phyloP scores from a whole-genome alignment of 2,888 invertebrate genomes.

The Eupithecia vulgata region DNA sequence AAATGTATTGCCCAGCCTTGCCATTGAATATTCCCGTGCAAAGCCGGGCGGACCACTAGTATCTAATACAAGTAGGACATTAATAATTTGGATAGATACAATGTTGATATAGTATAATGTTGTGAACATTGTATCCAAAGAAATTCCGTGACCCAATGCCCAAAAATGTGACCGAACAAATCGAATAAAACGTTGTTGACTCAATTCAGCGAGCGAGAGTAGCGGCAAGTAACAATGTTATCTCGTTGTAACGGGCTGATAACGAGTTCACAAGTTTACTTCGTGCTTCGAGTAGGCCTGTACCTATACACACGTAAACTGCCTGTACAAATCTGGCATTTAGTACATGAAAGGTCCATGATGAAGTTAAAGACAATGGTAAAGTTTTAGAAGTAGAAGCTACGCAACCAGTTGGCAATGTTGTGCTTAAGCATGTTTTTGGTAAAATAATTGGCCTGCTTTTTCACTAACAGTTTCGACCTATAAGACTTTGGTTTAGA shows the following conservation, averaged over 20 bases:
- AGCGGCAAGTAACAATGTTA: slow-evolving; percentile 13
- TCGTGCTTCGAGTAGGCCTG: neutral
- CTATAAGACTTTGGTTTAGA: neutral
- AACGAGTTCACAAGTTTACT: slow-evolving; percentile 15
- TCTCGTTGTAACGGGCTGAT: slow-evolving; percentile 13
- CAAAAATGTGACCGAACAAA: slow-evolving; percentile 11
- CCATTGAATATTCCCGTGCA: too few species aligned
- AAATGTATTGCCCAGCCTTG: too few species aligned
- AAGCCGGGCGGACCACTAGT: too few species aligned
- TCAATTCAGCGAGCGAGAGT: neutral
- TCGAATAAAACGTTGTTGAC: neutral
- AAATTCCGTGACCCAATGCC: neutral
- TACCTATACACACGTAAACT: neutral
- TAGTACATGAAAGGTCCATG: neutral
- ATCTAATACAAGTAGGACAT: too few species aligned
- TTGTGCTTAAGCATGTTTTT: neutral
- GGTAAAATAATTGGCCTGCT: neutral
- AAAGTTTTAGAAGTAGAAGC: neutral
- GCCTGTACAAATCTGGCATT: neutral
- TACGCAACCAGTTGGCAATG: neutral
- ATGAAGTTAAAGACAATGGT: neutral
- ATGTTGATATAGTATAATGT: too few species aligned
- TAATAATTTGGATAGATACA: too few species aligned
- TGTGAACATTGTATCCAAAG: neutral
- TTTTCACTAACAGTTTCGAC: neutral